Conservation (phyloP, 2,113 vertebrate species). For the Aythya baeri region DNA sequence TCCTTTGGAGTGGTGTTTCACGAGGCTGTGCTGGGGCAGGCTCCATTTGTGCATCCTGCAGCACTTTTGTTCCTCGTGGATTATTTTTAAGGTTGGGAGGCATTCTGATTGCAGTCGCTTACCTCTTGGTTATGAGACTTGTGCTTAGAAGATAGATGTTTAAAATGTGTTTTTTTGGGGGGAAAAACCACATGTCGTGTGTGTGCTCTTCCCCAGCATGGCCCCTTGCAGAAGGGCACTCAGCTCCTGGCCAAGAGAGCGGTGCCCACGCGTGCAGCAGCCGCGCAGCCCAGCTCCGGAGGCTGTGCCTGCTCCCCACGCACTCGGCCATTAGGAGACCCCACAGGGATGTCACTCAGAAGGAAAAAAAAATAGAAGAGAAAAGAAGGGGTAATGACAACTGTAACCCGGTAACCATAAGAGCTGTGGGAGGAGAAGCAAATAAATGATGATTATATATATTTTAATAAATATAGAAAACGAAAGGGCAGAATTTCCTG, state of each 20-base stretch:
- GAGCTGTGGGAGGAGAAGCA: conserved; percentile 65
- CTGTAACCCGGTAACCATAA: conserved; percentile 65
- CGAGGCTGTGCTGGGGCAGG: neutral
- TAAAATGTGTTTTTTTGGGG: neutral
- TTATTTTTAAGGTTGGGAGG: neutral
- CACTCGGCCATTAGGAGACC: neutral
- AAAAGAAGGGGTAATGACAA: neutral
- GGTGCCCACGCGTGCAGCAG: neutral
- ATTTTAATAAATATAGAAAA: conserved; percentile 31
- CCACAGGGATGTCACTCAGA: conserved; percentile 32
- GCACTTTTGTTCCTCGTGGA: neutral
- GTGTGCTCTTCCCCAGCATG: fast-evolving
- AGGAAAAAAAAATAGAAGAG: neutral
- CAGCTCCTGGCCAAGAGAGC: neutral
- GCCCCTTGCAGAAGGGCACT: neutral
- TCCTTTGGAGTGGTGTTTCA: neutral
- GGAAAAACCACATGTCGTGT: no score
- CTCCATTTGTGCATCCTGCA: neutral
- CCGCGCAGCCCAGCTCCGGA: fast-evolving
- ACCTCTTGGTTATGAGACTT: neutral
- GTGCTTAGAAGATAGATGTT: neutral
- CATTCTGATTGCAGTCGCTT: neutral
- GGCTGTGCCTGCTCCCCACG: neutral
- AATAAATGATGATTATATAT: conserved; percentile 44
- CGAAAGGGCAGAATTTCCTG: conserved; percentile 27